phyloP scores from a whole-genome alignment of 2,797 vertebrate species.

The Potorous gilbertii region DNA sequence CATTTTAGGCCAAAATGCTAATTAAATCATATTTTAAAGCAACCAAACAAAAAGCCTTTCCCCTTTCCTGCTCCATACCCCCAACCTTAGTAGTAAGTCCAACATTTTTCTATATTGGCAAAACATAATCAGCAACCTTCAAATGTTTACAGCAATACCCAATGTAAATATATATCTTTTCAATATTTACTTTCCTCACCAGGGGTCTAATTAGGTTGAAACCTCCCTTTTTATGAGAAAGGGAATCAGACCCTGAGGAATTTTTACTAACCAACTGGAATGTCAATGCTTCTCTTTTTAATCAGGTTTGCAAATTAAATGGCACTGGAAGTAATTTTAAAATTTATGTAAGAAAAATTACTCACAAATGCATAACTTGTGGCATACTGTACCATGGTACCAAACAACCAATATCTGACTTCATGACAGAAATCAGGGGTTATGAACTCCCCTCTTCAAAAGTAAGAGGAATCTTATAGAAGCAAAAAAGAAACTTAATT shows the following conservation, averaged over 20 bases:
- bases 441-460: not conserved
- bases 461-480: not conserved
- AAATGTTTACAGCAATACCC: constrained; percentile 34
- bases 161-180: constrained; percentile 8
- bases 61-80: not conserved
- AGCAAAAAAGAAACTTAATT: not conserved
- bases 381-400: not conserved
- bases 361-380: not conserved
- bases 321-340: not conserved
- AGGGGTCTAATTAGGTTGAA: constrained; percentile 46
- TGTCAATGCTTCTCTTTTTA: constrained; percentile 1
- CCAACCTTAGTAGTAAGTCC: not conserved
- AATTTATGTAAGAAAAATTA: constrained; percentile 30
- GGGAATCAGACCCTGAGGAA: constrained; percentile 29
- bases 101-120: constrained; percentile 13
- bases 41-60: not conserved
- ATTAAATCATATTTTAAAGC: not conserved
- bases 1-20: not conserved
- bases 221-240: constrained; percentile 5
- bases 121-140: constrained; percentile 3
- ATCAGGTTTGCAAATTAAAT: constrained; percentile 2
- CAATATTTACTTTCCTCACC: constrained; percentile 21
- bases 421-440: not conserved
- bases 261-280: not conserved
- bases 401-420: not conserved